A percentile compares a stretch with the other conserved stretches of the same genome.
Conservation (phyloP, 2,113 vertebrate species). For the Ranitomeya variabilis region DNA sequence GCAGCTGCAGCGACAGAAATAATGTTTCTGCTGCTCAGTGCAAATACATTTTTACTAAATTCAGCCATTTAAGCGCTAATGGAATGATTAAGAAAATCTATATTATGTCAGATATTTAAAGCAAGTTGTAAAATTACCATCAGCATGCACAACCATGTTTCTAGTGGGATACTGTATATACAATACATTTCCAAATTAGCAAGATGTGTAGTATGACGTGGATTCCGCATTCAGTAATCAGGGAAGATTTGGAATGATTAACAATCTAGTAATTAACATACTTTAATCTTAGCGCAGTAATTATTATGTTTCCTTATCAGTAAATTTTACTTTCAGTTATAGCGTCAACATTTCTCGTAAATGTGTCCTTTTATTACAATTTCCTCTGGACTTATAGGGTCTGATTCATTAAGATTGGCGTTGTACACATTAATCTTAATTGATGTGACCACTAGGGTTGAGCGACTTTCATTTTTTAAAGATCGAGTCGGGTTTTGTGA, state of each 20-base stretch:
- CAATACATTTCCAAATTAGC: constrained; percentile 64
- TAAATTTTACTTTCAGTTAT: background rate
- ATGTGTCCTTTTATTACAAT: background rate
- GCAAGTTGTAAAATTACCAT: constrained; percentile 66
- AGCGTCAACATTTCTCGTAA: background rate
- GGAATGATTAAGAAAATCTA: constrained; percentile 70
- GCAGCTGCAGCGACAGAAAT: constrained; percentile 79
- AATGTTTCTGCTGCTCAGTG: constrained; percentile 71
- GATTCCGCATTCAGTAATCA: constrained; percentile 57
- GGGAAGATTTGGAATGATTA: constrained; percentile 66
- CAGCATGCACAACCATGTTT: constrained; percentile 59
- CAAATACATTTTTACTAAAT: constrained; percentile 73
- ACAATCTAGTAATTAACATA: constrained; percentile 61
- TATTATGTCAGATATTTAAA: constrained; percentile 67
- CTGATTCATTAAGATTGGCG: too few species aligned
- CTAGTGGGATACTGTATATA: constrained; percentile 21
- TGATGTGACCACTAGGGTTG: too few species aligned
- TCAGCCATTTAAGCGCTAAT: constrained; percentile 77
- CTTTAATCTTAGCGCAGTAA: background rate
- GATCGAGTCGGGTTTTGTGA: too few species aligned
- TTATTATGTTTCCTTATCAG: background rate
- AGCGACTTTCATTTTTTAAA: too few species aligned
- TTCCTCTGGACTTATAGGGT: background rate
- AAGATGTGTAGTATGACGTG: constrained; percentile 59
- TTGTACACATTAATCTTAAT: too few species aligned